Percentiles rank a stretch among this genome's conserved stretches.
These are phyloP conservation scores for Ametastegia equiseti DNA, from an alignment of 2,888 invertebrate species.

Conservation along the genomic window DNA sequence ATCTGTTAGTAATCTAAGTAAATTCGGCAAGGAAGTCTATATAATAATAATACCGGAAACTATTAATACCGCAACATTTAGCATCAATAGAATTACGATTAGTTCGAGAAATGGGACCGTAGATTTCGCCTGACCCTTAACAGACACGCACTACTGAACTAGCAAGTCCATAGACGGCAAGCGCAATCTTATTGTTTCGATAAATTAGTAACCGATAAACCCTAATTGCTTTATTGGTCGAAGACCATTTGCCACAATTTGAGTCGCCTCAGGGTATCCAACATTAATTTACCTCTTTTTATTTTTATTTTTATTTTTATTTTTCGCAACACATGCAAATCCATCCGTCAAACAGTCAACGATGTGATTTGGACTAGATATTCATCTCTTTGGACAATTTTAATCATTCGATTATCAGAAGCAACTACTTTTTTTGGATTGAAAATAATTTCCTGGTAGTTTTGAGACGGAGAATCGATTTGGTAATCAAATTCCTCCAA, in stretches of 20 bases:
- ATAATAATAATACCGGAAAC: neutral
- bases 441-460: no score
- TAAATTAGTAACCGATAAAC: conserved; percentile 36
- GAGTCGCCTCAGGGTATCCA: neutral
- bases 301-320: neutral
- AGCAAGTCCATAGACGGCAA: conserved; percentile 1
- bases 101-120: neutral
- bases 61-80: conserved; percentile 1
- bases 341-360: no score
- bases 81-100: neutral
- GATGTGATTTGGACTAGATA: no score
- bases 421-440: no score
- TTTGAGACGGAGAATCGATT: no score
- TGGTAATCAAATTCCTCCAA: neutral
- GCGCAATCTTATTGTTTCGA: conserved; percentile 19
- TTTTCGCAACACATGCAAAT: no score
- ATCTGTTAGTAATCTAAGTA: neutral
- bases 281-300: neutral
- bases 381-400: no score
- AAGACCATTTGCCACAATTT: conserved; percentile 13
- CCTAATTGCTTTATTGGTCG: conserved; percentile 39
- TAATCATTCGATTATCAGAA: no score
- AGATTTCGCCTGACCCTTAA: neutral
- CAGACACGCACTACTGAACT: neutral
- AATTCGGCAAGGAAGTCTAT: neutral